phyloP scores from a whole-genome alignment of 2,113 vertebrate species.

The Neotragus pygmaeus region DNA sequence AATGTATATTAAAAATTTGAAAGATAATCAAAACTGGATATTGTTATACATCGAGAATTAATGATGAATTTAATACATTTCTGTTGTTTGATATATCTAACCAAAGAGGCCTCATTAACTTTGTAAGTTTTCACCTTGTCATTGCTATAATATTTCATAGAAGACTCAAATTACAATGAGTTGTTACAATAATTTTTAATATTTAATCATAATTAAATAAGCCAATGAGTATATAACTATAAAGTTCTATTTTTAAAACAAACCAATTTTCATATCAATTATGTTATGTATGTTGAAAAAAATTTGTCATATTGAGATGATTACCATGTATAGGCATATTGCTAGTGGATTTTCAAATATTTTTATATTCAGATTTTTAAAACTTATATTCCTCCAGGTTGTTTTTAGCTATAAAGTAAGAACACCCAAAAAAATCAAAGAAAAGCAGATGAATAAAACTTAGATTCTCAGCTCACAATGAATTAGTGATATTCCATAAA shows the following conservation, averaged over 20 bases:
- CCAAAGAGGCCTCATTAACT: background rate
- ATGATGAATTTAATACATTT: background rate
- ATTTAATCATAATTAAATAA: slow-evolving; percentile 6
- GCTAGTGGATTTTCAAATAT: background rate
- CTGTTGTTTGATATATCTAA: background rate
- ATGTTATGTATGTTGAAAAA: background rate
- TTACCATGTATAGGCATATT: background rate
- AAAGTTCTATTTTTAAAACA: background rate
- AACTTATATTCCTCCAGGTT: background rate
- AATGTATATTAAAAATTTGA: background rate
- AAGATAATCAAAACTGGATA: background rate
- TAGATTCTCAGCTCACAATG: background rate
- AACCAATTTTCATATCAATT: background rate
- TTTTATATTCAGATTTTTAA: background rate
- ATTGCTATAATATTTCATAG: background rate
- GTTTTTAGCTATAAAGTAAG: background rate
- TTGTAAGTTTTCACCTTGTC: background rate
- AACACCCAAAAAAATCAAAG: background rate
- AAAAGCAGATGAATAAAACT: background rate
- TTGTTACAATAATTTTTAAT: background rate
- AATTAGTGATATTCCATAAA: background rate
- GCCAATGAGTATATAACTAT: background rate
- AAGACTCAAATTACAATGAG: background rate
- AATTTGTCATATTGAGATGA: background rate
- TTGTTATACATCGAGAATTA: background rate